A percentile compares a stretch with the other conserved stretches of the same genome.
Conservation (phyloP, 2,888 invertebrate species). For the Eupithecia centaureata region DNA sequence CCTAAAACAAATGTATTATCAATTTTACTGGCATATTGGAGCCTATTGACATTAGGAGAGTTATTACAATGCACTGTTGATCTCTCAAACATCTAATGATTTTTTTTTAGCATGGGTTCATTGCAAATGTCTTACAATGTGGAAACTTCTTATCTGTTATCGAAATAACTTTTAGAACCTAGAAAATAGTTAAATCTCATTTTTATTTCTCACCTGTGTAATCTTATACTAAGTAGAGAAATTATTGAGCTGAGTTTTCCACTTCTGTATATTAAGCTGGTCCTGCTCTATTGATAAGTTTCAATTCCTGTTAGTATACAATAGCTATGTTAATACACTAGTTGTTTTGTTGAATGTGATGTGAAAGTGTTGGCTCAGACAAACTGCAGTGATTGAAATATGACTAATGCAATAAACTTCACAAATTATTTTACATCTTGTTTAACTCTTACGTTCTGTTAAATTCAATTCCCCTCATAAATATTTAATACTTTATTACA, state of each 20-base stretch:
- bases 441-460: background rate
- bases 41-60: background rate
- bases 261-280: background rate
- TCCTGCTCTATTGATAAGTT: background rate
- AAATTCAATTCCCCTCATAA: background rate
- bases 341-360: background rate
- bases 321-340: background rate
- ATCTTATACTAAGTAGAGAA: background rate
- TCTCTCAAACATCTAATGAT: no score
- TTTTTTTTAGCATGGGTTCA: no score
- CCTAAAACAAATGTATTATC: background rate
- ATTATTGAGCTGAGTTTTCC: background rate
- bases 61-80: no score
- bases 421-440: constrained; percentile 2
- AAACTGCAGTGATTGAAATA: background rate
- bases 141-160: background rate
- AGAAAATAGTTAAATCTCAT: background rate
- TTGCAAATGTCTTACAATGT: background rate
- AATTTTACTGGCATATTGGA: background rate
- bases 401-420: constrained; percentile 13
- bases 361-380: background rate
- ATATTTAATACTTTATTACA: background rate
- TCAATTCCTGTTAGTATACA: background rate
- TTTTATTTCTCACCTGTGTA: background rate
- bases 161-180: background rate